These are phyloP conservation scores for Uropetala carovei DNA, from an alignment of 2,888 invertebrate genomes.

Conservation along the genomic window DNA sequence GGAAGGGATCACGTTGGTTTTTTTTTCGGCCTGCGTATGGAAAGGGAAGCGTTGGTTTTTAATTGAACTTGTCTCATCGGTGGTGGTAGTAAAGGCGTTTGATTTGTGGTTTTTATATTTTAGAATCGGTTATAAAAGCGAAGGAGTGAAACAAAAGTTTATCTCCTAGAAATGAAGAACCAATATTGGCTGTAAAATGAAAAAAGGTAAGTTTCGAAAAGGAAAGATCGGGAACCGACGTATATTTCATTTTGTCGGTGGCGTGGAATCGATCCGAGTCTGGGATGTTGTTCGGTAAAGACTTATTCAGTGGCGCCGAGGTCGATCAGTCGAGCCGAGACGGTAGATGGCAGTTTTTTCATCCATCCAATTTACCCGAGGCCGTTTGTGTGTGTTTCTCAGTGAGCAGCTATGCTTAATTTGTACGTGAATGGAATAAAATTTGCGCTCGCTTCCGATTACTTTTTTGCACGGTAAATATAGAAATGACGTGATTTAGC, in stretches of 20 bases:
- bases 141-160: background rate
- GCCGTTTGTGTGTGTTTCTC: background rate
- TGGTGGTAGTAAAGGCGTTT: background rate
- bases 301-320: background rate
- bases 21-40: background rate
- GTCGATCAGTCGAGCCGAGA: background rate
- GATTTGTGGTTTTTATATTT: background rate
- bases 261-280: background rate
- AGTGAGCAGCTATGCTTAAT: background rate
- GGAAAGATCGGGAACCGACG: background rate
- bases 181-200: background rate
- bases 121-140: slow-evolving; percentile 1
- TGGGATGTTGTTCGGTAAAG: background rate
- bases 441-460: background rate
- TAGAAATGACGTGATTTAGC: background rate
- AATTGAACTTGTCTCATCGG: background rate
- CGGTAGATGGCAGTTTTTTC: background rate
- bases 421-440: background rate
- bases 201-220: background rate
- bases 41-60: background rate
- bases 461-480: background rate
- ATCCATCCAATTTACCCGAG: background rate
- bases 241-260: background rate
- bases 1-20: background rate
- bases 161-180: background rate